A percentile compares a stretch with the other conserved stretches of the same genome.
Conservation (phyloP, 92 coral and sea anemone species). For the Heliopora coerulea region DNA sequence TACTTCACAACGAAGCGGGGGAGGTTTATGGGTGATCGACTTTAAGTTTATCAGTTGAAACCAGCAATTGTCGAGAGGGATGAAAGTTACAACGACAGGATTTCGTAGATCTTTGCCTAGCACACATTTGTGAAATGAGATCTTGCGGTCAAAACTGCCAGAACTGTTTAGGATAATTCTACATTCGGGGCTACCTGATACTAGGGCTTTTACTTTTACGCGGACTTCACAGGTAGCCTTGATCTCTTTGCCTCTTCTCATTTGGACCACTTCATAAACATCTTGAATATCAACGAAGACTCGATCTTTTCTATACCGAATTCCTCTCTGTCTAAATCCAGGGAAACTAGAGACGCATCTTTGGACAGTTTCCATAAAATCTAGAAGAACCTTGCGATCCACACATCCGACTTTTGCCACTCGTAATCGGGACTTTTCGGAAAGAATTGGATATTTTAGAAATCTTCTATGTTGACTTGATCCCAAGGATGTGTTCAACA, state of each 20-base stretch:
- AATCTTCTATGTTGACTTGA: background rate
- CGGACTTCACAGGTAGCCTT: background rate
- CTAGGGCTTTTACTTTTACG: conserved; percentile 1
- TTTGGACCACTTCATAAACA: background rate
- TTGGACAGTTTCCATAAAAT: conserved; percentile 33
- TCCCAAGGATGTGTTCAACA: background rate
- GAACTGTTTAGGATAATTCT: background rate
- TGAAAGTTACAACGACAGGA: background rate
- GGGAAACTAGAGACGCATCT: conserved; percentile 27
- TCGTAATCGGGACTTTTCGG: background rate
- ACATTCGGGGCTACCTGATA: conserved; percentile 34
- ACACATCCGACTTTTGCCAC: conserved; percentile 23
- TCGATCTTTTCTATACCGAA: conserved; percentile 10
- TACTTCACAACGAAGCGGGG: conserved; percentile 33
- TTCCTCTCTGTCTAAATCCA: conserved; percentile 26
- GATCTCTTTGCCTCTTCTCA: background rate
- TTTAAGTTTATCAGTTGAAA: conserved; percentile 16
- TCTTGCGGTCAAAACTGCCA: background rate
- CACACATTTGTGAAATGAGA: conserved; percentile 25
- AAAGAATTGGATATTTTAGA: background rate
- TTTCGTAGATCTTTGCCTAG: background rate
- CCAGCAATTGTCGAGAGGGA: conserved; percentile 32
- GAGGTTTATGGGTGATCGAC: background rate
- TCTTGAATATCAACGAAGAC: background rate
- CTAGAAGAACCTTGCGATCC: conserved; percentile 2